Evolutionary conservation across 2,797 vertebrate genomes (phyloP).

Genomic region (Microcaecilia unicolor): DNA sequence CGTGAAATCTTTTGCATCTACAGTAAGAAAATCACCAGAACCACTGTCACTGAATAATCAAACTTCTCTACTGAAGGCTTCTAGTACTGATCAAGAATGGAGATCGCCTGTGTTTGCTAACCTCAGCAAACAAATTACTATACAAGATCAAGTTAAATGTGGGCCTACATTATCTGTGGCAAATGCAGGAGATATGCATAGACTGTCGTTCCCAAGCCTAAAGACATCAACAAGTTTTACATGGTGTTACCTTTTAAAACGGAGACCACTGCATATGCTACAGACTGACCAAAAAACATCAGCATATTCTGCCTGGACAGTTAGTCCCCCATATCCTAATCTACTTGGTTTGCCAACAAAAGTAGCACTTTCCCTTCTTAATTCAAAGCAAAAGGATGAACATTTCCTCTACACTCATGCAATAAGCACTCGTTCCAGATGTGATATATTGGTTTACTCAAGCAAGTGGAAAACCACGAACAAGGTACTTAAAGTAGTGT

Average conservation of each 20-base stretch:
- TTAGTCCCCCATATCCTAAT: slow-evolving; percentile 77
- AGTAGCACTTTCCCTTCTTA: slow-evolving; percentile 86
- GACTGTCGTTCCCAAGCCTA: slow-evolving; percentile 82
- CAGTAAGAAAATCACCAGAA: slow-evolving; percentile 34
- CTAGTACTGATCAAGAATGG: slow-evolving; percentile 62
- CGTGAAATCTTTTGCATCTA: slow-evolving; percentile 31
- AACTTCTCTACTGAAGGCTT: slow-evolving; percentile 43
- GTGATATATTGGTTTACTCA: slow-evolving; percentile 85
- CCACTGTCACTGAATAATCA: slow-evolving; percentile 30
- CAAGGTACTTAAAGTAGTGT: slow-evolving; percentile 63
- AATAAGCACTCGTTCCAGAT: slow-evolving; percentile 72
- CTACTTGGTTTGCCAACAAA: slow-evolving; percentile 89
- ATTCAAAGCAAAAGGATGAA: slow-evolving; percentile 87
- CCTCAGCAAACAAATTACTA: slow-evolving; percentile 48
- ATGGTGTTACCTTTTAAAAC: slow-evolving; percentile 91
- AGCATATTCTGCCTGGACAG: slow-evolving; percentile 80
- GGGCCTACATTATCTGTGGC: slow-evolving; percentile 53
- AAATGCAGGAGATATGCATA: slow-evolving; percentile 66
- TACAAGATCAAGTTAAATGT: slow-evolving; percentile 64
- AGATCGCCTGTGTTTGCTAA: slow-evolving; percentile 49
- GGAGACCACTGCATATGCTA: slow-evolving; percentile 73
- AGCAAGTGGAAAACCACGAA: slow-evolving; percentile 85
- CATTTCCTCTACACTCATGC: slow-evolving; percentile 84
- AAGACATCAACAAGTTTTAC: slow-evolving; percentile 91
- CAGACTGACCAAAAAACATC: slow-evolving; percentile 85